These are phyloP conservation scores for Seriola quinqueradiata DNA, from an alignment of 2,113 vertebrate species.

Conservation along the genomic window DNA sequence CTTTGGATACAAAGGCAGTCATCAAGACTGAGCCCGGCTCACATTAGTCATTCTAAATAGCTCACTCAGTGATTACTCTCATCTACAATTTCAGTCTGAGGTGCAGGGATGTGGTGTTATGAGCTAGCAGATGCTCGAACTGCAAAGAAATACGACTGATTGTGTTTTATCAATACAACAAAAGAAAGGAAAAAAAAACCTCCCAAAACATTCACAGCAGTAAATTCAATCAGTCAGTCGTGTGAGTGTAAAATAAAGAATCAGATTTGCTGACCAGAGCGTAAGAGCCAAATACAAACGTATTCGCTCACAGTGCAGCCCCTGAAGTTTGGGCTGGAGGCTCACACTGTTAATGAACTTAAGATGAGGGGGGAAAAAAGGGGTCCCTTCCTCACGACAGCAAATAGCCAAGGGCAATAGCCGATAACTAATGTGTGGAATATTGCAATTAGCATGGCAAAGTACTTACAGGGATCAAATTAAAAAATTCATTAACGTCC, in stretches of 20 bases:
- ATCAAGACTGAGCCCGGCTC: constrained; percentile 47
- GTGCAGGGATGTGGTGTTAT: neutral
- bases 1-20: constrained; percentile 72
- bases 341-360: constrained; percentile 92
- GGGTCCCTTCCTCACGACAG: constrained; percentile 88
- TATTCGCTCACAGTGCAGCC: constrained; percentile 10
- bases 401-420: constrained; percentile 99
- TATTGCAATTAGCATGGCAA: constrained; percentile 99
- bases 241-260: neutral
- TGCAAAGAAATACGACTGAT: constrained; percentile 3
- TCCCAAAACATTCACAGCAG: neutral
- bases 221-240: neutral
- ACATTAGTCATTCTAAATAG: constrained; percentile 74
- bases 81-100: constrained; percentile 17
- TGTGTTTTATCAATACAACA: neutral
- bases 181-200: neutral
- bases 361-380: constrained; percentile 79
- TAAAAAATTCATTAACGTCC: constrained; percentile 99
- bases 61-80: constrained; percentile 62
- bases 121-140: constrained; percentile 19
- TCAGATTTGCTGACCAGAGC: neutral
- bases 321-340: constrained; percentile 75
- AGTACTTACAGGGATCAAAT: constrained; percentile 99
- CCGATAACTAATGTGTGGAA: constrained; percentile 99
- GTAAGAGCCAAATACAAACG: neutral